Percentiles rank a stretch among this genome's conserved stretches.
Conservation (phyloP, 2,113 vertebrate genomes). For the Calyptomena viridis region DNA sequence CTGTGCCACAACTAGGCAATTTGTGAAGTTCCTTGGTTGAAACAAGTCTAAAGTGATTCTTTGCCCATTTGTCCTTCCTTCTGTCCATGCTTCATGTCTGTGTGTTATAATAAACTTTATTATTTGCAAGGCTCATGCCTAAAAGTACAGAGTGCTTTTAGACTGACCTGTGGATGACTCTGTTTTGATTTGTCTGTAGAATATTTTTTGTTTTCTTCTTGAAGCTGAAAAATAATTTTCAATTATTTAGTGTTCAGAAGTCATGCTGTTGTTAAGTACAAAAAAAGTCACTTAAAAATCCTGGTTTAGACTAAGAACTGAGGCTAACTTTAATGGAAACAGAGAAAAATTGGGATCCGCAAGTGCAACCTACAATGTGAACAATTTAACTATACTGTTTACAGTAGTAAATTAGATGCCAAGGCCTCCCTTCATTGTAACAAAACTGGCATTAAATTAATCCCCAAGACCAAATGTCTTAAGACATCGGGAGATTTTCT, state of each 20-base stretch:
- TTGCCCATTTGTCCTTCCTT: neutral
- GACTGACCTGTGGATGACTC: slow-evolving; percentile 82
- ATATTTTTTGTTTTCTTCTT: slow-evolving; percentile 55
- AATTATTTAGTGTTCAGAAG: neutral
- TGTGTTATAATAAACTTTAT: neutral
- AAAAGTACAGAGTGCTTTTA: neutral
- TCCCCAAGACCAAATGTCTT: neutral
- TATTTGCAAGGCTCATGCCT: neutral
- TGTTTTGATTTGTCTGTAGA: slow-evolving; percentile 70
- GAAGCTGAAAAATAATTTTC: slow-evolving; percentile 31
- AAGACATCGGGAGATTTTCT: neutral
- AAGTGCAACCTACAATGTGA: neutral
- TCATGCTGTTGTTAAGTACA: neutral
- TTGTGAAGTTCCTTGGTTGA: neutral
- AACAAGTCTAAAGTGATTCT: neutral
- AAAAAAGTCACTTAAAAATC: neutral
- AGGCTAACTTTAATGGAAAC: neutral
- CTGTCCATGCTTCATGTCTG: neutral
- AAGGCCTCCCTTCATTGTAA: neutral
- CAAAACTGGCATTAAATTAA: neutral
- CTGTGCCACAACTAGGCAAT: neutral
- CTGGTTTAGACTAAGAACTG: neutral
- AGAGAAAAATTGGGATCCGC: neutral
- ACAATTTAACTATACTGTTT: neutral
- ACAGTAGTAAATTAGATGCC: neutral